Evolutionary conservation across 2,113 vertebrate genomes (phyloP).

Genomic region (Proteles cristata): DNA sequence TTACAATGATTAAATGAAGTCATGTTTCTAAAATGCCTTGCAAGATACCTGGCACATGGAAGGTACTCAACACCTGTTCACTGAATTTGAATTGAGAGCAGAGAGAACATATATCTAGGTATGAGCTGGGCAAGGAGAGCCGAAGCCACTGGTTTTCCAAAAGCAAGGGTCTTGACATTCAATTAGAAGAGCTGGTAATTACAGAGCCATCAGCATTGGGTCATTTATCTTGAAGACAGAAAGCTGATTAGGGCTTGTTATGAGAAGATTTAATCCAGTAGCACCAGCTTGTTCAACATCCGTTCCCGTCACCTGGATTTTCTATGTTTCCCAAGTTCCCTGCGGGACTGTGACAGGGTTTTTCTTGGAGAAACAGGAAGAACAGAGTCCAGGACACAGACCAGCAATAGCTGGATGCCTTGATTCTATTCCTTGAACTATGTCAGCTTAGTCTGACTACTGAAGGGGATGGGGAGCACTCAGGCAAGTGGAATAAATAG

Average conservation of each 20-base stretch:
- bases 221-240: constrained; percentile 66
- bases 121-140: neutral
- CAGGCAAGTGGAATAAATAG: neutral
- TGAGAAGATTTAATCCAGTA: constrained; percentile 66
- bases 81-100: constrained; percentile 32
- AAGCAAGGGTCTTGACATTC: constrained; percentile 23
- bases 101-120: neutral
- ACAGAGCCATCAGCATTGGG: neutral
- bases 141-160: neutral
- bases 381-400: neutral
- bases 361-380: constrained; percentile 50
- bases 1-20: constrained; percentile 46
- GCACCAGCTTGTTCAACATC: constrained; percentile 62
- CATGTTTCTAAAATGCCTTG: constrained; percentile 9
- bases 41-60: neutral
- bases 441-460: neutral
- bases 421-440: constrained; percentile 32
- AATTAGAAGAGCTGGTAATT: constrained; percentile 58
- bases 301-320: constrained; percentile 64
- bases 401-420: neutral
- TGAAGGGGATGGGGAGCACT: neutral
- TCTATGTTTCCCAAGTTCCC: constrained; percentile 34
- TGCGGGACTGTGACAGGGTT: neutral
- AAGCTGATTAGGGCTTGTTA: constrained; percentile 55
- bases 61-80: neutral